Evolutionary conservation across 2,113 vertebrate species (phyloP).

Genomic region (Rhizomys pruinosus): DNA sequence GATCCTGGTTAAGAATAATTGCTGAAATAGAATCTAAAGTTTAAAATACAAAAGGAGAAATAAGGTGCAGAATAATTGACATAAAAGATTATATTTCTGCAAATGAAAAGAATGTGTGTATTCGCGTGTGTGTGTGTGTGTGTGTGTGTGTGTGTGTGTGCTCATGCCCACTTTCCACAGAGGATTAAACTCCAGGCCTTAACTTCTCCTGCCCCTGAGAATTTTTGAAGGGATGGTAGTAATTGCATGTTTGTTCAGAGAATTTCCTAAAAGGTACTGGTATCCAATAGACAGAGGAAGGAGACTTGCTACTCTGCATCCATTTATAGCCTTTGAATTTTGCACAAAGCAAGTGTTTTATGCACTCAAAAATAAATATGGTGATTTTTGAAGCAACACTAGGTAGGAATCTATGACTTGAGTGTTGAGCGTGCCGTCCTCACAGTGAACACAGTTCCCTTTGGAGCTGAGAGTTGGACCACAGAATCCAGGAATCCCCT

Average conservation of each 20-base stretch:
- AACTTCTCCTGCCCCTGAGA: not conserved
- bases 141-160: not conserved
- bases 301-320: not conserved
- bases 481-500: slow-evolving; percentile 53
- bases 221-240: not conserved
- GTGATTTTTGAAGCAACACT: not conserved
- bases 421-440: not conserved
- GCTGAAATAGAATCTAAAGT: not conserved
- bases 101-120: not conserved
- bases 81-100: not conserved
- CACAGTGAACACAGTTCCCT: not conserved
- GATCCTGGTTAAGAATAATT: not conserved
- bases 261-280: not conserved
- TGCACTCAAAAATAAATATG: not conserved
- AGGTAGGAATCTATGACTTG: not conserved
- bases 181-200: not conserved
- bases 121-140: not conserved
- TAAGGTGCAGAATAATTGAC: not conserved
- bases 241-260: not conserved
- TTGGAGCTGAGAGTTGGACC: slow-evolving; percentile 1
- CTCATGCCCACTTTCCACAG: no score
- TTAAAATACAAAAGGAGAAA: not conserved
- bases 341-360: not conserved
- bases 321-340: not conserved
- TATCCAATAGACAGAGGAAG: not conserved